phyloP scores from a whole-genome alignment of 1,140 invertebrate genomes.

The Danaus plexippus region DNA sequence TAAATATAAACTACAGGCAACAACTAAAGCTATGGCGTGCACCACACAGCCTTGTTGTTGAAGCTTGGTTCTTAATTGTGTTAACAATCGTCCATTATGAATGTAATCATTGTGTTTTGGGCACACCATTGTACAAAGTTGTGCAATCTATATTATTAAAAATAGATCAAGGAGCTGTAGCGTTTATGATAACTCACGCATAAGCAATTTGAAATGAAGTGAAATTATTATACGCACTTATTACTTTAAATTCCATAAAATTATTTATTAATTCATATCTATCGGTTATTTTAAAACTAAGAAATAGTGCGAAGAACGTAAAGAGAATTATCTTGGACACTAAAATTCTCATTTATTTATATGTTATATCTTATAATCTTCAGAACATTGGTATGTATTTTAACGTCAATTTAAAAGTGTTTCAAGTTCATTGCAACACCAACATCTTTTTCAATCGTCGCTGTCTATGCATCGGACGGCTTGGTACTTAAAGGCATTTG shows the following conservation, averaged over 20 bases:
- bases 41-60: conserved; percentile 34
- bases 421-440: conserved; percentile 37
- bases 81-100: conserved; percentile 54
- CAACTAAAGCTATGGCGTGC: conserved; percentile 4
- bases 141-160: conserved; percentile 27
- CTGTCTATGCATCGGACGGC: conserved; percentile 16
- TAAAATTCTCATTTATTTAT: too few species aligned
- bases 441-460: conserved; percentile 26
- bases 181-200: background rate
- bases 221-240: too few species aligned
- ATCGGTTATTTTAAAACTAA: too few species aligned
- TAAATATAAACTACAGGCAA: too few species aligned
- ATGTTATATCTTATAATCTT: too few species aligned
- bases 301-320: too few species aligned
- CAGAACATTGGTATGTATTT: too few species aligned
- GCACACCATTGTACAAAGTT: conserved; percentile 32
- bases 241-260: too few species aligned
- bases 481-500: conserved; percentile 20
- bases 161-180: conserved; percentile 12
- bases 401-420: conserved; percentile 15
- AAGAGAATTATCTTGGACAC: too few species aligned
- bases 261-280: too few species aligned
- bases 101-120: conserved; percentile 35
- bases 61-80: conserved; percentile 54
- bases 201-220: too few species aligned